Evolutionary conservation across 2,113 vertebrate species (phyloP).

Genomic region (Boleophthalmus pectinirostris): DNA sequence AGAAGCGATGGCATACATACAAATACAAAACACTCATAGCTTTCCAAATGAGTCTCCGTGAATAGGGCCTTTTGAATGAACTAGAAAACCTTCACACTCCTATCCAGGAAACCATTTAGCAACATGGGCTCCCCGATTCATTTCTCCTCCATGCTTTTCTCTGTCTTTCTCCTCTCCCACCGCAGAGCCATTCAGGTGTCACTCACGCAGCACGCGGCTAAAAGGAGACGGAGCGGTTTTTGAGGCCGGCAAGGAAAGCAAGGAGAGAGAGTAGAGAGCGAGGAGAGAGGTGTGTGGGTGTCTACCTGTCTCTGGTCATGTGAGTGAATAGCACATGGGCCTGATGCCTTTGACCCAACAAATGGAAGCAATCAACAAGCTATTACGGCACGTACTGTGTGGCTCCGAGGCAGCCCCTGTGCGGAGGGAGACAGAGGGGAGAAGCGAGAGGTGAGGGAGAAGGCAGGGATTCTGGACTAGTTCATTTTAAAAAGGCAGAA

Average conservation of each 20-base stretch:
- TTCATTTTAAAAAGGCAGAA: constrained; percentile 12
- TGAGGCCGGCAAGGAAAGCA: neutral
- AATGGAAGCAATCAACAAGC: constrained; percentile 66
- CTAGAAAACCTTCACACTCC: constrained; percentile 48
- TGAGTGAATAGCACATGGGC: constrained; percentile 37
- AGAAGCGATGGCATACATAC: neutral
- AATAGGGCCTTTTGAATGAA: constrained; percentile 44
- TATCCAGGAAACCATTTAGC: constrained; percentile 56
- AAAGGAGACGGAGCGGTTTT: constrained; percentile 23
- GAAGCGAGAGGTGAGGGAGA: neutral
- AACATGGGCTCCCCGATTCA: constrained; percentile 37
- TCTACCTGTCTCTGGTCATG: constrained; percentile 18
- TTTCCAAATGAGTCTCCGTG: constrained; percentile 32
- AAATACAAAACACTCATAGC: constrained; percentile 17
- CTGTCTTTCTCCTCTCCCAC: constrained; percentile 10
- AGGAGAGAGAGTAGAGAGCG: neutral
- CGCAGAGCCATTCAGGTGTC: constrained; percentile 50
- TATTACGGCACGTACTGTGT: constrained; percentile 43
- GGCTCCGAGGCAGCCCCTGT: constrained; percentile 23
- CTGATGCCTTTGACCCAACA: constrained; percentile 42
- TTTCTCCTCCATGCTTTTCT: constrained; percentile 19
- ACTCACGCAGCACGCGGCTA: constrained; percentile 42
- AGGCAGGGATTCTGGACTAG: constrained; percentile 4
- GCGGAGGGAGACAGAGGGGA: constrained; percentile 10
- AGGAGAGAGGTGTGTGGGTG: neutral